These are phyloP conservation scores for Acholoe squamosa DNA, from an alignment of 2,888 invertebrate species.

Conservation along the genomic window DNA sequence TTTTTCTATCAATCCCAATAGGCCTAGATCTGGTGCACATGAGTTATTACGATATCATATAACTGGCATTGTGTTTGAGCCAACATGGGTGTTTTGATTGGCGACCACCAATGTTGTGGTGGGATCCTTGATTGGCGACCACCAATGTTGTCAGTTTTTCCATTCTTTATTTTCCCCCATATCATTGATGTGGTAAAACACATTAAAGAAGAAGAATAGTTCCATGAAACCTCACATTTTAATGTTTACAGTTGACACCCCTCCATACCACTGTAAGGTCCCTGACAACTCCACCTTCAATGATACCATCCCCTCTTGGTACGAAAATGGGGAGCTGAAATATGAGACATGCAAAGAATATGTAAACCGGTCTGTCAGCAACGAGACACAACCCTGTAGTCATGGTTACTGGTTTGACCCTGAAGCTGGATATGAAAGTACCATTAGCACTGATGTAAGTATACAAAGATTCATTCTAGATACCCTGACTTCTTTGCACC, in stretches of 20 bases:
- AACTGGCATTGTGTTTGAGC: too few species aligned
- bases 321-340: background rate
- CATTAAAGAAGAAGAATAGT: too few species aligned
- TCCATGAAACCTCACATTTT: background rate
- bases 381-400: conserved; percentile 16
- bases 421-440: background rate
- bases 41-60: too few species aligned
- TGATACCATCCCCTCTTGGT: conserved; percentile 8
- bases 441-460: conserved; percentile 35
- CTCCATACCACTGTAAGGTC: conserved; percentile 37
- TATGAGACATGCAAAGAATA: conserved; percentile 5
- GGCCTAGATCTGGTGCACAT: too few species aligned
- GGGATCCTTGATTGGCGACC: too few species aligned
- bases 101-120: too few species aligned
- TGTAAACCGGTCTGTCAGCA: conserved; percentile 19
- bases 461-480: background rate
- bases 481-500: too few species aligned
- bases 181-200: too few species aligned
- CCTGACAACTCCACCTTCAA: conserved; percentile 43
- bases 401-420: conserved; percentile 49
- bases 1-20: too few species aligned
- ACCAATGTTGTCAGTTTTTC: too few species aligned
- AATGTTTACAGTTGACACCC: conserved; percentile 34
- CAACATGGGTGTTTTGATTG: too few species aligned
- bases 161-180: too few species aligned